Conservation (phyloP, 2,888 invertebrate genomes). For the Andrena bucephala region DNA sequence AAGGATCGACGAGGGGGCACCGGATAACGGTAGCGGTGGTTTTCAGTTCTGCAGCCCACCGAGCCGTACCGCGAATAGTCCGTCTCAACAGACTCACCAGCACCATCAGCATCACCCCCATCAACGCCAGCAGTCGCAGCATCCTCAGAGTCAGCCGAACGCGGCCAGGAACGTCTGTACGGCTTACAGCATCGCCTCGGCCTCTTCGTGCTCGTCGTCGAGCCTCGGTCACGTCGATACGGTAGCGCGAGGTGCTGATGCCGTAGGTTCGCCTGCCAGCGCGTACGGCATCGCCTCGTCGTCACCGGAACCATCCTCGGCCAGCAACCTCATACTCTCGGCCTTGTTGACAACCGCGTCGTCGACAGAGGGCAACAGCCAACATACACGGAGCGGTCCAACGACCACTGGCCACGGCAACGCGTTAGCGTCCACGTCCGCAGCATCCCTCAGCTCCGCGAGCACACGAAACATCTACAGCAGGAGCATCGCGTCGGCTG, state of each 20-base stretch:
- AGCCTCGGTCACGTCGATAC: slow-evolving; percentile 77
- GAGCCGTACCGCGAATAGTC: slow-evolving; percentile 54
- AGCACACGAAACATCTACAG: slow-evolving; percentile 43
- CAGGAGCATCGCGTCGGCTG: slow-evolving; percentile 63
- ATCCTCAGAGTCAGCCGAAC: slow-evolving; percentile 49
- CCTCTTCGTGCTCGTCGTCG: slow-evolving; percentile 67
- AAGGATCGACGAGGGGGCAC: slow-evolving; percentile 82
- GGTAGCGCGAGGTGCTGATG: slow-evolving; percentile 74
- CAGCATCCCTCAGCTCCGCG: slow-evolving; percentile 61
- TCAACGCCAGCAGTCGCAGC: slow-evolving; percentile 80
- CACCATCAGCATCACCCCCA: slow-evolving; percentile 47
- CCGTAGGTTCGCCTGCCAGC: slow-evolving; percentile 65
- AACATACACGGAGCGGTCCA: slow-evolving; percentile 47
- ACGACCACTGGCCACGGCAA: slow-evolving; percentile 50
- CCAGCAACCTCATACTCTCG: slow-evolving; percentile 70
- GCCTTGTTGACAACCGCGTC: slow-evolving; percentile 71
- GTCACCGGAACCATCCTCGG: slow-evolving; percentile 57
- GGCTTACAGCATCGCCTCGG: slow-evolving; percentile 65
- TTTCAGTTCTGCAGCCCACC: slow-evolving; percentile 72
- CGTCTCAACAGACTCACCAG: slow-evolving; percentile 47
- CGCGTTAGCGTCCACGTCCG: slow-evolving; percentile 72
- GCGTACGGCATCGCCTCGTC: slow-evolving; percentile 67
- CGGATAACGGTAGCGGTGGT: slow-evolving; percentile 74
- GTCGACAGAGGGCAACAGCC: slow-evolving; percentile 58
- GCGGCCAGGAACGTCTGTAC: slow-evolving; percentile 38